A percentile compares a stretch with the other conserved stretches of the same genome.
These are phyloP conservation scores for Drosophila sp. DNA, from an alignment of 1,140 invertebrate species.

Conservation along the genomic window DNA sequence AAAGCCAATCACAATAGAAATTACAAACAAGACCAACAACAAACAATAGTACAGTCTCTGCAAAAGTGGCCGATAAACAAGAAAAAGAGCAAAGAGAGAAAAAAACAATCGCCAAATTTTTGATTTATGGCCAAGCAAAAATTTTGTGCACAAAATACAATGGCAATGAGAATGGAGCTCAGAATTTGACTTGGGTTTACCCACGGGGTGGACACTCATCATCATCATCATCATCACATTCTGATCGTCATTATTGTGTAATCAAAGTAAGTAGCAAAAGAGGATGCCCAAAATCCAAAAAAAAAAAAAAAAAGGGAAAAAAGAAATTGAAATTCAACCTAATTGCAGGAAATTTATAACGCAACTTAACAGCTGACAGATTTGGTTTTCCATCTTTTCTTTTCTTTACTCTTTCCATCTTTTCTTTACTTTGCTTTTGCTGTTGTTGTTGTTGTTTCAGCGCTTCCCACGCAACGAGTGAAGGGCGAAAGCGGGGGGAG, in stretches of 20 bases:
- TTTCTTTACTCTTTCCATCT: background rate
- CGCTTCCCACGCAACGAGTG: background rate
- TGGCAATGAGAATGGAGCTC: too few species aligned
- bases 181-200: background rate
- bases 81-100: slow-evolving; percentile 9
- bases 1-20: slow-evolving; percentile 54
- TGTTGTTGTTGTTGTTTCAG: slow-evolving; percentile 38
- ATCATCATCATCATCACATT: slow-evolving; percentile 21
- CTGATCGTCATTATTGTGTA: slow-evolving; percentile 49
- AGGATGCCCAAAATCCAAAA: background rate
- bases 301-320: slow-evolving; percentile 7
- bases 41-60: slow-evolving; percentile 35
- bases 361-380: slow-evolving; percentile 78
- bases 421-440: slow-evolving; percentile 7
- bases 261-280: slow-evolving; percentile 71
- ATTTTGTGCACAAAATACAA: slow-evolving; percentile 4
- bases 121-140: slow-evolving; percentile 39
- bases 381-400: slow-evolving; percentile 29
- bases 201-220: background rate
- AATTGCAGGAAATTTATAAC: slow-evolving; percentile 78
- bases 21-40: slow-evolving; percentile 5
- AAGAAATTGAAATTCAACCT: slow-evolving; percentile 77
- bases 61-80: slow-evolving; percentile 46
- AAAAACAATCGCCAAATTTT: slow-evolving; percentile 32
- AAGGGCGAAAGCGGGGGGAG: background rate